phyloP scores from a whole-genome alignment of 2,113 vertebrate genomes.

The Pitta sordida region DNA sequence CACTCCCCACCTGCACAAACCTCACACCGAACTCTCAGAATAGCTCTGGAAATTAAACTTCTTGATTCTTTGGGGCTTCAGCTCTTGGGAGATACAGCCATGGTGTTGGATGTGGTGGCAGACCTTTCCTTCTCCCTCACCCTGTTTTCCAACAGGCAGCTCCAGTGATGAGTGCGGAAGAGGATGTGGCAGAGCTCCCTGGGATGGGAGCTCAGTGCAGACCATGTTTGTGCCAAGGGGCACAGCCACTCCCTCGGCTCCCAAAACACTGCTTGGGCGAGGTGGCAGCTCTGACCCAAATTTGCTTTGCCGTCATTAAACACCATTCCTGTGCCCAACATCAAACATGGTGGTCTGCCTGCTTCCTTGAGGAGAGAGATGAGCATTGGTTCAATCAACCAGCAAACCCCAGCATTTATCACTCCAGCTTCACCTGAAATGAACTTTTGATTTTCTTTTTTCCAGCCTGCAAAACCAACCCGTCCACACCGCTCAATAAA shows the following conservation, averaged over 20 bases:
- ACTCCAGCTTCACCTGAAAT: not conserved
- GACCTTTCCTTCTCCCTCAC: not conserved
- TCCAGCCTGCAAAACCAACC: not conserved
- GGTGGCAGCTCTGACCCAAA: not conserved
- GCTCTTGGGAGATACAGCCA: not conserved
- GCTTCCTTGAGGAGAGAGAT: accelerated
- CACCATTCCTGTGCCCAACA: not conserved
- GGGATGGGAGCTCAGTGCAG: accelerated
- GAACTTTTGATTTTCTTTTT: not conserved
- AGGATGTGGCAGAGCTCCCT: accelerated
- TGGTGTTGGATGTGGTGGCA: not conserved
- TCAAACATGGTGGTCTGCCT: not conserved
- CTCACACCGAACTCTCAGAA: not conserved
- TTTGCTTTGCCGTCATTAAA: not conserved
- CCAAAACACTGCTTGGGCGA: accelerated
- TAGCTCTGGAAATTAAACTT: not conserved
- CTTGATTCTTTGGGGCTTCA: not conserved
- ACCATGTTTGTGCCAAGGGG: not conserved
- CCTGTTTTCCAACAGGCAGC: not conserved
- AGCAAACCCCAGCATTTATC: not conserved
- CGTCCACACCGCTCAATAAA: not conserved
- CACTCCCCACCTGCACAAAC: not conserved
- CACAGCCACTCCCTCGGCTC: not conserved
- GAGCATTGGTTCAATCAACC: not conserved
- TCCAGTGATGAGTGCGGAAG: not conserved